Evolutionary conservation across 1,140 invertebrate species (phyloP).

Genomic region (Drosophila kikkawai): DNA sequence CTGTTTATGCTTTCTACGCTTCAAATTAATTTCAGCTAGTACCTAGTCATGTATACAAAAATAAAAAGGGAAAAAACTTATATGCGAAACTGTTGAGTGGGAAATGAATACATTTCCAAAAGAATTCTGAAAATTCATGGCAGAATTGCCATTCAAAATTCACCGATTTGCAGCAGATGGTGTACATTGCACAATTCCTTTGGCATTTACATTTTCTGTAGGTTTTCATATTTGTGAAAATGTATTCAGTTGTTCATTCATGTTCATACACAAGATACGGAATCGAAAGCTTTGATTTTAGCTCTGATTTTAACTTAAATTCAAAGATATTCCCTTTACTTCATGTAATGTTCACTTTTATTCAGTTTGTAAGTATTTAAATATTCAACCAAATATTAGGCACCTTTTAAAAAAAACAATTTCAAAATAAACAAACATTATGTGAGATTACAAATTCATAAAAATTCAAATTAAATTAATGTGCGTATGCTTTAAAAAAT

Average conservation of each 20-base stretch:
- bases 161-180: slow-evolving; percentile 14
- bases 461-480: no score
- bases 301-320: background rate
- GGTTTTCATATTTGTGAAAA: background rate
- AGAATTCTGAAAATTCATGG: slow-evolving; percentile 1
- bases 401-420: background rate
- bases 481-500: background rate
- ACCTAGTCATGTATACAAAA: background rate
- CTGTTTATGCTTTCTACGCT: slow-evolving; percentile 46
- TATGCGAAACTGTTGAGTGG: slow-evolving; percentile 1
- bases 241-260: slow-evolving; percentile 7
- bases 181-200: slow-evolving; percentile 1
- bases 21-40: slow-evolving; percentile 64
- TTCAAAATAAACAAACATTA: background rate
- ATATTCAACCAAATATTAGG: slow-evolving; percentile 5
- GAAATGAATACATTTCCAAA: slow-evolving; percentile 8
- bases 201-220: background rate
- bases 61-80: no score
- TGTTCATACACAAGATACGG: background rate
- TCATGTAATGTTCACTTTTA: slow-evolving; percentile 12
- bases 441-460: slow-evolving; percentile 3
- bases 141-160: slow-evolving; percentile 5
- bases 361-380: slow-evolving; percentile 10
- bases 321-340: background rate
- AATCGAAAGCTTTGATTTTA: no score